Conservation (phyloP, 2,888 invertebrate genomes). For the Monochamus alternatus region DNA sequence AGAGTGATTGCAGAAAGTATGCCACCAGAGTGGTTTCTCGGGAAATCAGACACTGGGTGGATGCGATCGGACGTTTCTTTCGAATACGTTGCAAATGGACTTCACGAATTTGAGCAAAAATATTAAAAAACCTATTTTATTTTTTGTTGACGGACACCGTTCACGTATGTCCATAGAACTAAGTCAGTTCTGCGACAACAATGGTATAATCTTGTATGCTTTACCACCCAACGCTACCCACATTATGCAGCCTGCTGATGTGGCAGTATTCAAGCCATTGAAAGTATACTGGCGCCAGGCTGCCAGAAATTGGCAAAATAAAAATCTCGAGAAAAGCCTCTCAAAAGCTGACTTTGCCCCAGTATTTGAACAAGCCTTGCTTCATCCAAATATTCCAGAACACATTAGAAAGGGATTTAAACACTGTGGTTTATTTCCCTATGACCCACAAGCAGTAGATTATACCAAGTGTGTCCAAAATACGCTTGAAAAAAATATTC, state of each 20-base stretch:
- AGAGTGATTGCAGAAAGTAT: slow-evolving; percentile 44
- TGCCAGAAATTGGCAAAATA: slow-evolving; percentile 51
- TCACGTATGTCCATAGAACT: slow-evolving; percentile 56
- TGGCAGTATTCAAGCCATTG: slow-evolving; percentile 58
- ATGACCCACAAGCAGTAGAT: slow-evolving; percentile 42
- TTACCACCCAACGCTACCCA: slow-evolving; percentile 58
- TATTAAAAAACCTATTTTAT: slow-evolving; percentile 51
- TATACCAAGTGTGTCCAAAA: slow-evolving; percentile 44
- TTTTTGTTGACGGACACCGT: slow-evolving; percentile 59
- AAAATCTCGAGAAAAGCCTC: slow-evolving; percentile 48
- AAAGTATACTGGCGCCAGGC: slow-evolving; percentile 59
- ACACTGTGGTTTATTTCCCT: slow-evolving; percentile 48
- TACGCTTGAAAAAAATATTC: slow-evolving; percentile 21
- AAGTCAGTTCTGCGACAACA: slow-evolving; percentile 55
- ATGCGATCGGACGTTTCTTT: slow-evolving; percentile 52
- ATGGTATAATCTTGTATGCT: slow-evolving; percentile 56
- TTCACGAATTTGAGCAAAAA: slow-evolving; percentile 45
- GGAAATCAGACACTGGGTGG: slow-evolving; percentile 49
- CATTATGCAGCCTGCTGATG: slow-evolving; percentile 57
- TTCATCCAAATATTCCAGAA: slow-evolving; percentile 42
- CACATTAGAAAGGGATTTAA: slow-evolving; percentile 47
- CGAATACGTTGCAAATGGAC: slow-evolving; percentile 52
- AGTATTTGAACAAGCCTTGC: slow-evolving; percentile 48
- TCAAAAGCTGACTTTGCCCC: slow-evolving; percentile 58
- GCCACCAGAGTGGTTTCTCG: slow-evolving; percentile 25